Percentiles rank a stretch among this genome's conserved stretches.
Evolutionary conservation across 1,140 invertebrate species (phyloP).

Genomic region (Ceratina japonica): DNA sequence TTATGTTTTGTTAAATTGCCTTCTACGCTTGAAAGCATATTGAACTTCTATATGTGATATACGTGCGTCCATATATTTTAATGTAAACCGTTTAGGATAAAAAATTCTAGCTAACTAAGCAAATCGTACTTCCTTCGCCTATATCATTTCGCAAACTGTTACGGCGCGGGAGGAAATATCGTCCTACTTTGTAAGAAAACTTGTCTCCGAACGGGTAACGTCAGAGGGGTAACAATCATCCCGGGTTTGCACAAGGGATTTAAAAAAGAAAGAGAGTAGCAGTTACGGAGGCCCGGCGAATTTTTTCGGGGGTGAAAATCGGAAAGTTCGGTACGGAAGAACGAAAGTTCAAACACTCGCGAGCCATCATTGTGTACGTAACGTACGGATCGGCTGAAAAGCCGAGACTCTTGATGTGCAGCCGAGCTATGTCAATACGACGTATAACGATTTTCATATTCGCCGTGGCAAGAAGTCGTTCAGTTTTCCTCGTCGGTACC

Average conservation of each 20-base stretch:
- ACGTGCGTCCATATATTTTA: too few species aligned
- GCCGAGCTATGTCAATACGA: constrained; percentile 70
- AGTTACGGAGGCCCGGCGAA: not conserved
- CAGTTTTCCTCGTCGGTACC: constrained; percentile 63
- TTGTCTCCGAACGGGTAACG: too few species aligned
- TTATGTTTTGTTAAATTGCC: too few species aligned
- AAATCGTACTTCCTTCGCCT: too few species aligned
- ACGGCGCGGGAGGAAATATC: too few species aligned
- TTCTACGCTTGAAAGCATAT: too few species aligned
- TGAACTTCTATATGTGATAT: too few species aligned
- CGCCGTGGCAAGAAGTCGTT: constrained; percentile 23
- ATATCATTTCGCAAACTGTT: too few species aligned
- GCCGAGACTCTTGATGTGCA: constrained; percentile 1
- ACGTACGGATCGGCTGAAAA: not conserved
- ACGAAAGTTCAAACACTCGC: constrained; percentile 25
- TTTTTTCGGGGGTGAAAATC: constrained; percentile 11
- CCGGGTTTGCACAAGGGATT: constrained; percentile 20
- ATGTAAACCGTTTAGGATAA: too few species aligned
- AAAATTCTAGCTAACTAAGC: too few species aligned
- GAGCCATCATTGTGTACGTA: not conserved
- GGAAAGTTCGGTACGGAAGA: not conserved
- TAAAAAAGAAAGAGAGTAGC: not conserved
- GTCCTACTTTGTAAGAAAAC: too few species aligned
- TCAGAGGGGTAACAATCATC: constrained; percentile 6
- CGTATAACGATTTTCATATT: constrained; percentile 72